A percentile compares a stretch with the other conserved stretches of the same genome.
Evolutionary conservation across 92 coral and sea anemone genomes (phyloP).

Genomic region (Zoanthus sociatus): DNA sequence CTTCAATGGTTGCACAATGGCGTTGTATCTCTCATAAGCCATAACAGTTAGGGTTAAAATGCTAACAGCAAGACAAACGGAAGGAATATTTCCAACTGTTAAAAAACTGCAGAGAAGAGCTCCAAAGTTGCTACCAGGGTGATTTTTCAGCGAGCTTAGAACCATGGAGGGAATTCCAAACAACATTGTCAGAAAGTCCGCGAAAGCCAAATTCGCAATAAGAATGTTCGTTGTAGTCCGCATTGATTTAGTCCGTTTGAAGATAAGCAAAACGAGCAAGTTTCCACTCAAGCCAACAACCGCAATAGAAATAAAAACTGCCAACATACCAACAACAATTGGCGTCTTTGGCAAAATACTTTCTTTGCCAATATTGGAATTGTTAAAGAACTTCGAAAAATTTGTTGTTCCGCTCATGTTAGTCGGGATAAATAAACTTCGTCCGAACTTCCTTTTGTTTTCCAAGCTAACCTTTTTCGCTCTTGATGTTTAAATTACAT

Average conservation of each 20-base stretch:
- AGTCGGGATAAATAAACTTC: no score
- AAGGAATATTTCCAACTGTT: constrained; percentile 60
- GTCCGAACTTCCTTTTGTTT: no score
- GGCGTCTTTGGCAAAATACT: not conserved
- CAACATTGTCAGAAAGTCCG: constrained; percentile 21
- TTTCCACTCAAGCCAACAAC: constrained; percentile 4
- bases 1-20: constrained; percentile 58
- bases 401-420: not conserved
- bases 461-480: no score
- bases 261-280: not conserved
- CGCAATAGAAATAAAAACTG: not conserved
- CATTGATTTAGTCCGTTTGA: constrained; percentile 32
- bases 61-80: constrained; percentile 53
- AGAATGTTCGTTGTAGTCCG: constrained; percentile 36
- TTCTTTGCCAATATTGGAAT: not conserved
- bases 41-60: constrained; percentile 55
- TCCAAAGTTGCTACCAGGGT: constrained; percentile 43
- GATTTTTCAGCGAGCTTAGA: not conserved
- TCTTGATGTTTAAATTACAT: no score
- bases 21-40: constrained; percentile 64
- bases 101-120: constrained; percentile 48
- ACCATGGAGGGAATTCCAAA: constrained; percentile 29
- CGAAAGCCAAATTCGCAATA: constrained; percentile 23
- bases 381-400: not conserved
- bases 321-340: constrained; percentile 8